phyloP scores from a whole-genome alignment of 2,113 vertebrate species.

The Cnemophilus loriae region DNA sequence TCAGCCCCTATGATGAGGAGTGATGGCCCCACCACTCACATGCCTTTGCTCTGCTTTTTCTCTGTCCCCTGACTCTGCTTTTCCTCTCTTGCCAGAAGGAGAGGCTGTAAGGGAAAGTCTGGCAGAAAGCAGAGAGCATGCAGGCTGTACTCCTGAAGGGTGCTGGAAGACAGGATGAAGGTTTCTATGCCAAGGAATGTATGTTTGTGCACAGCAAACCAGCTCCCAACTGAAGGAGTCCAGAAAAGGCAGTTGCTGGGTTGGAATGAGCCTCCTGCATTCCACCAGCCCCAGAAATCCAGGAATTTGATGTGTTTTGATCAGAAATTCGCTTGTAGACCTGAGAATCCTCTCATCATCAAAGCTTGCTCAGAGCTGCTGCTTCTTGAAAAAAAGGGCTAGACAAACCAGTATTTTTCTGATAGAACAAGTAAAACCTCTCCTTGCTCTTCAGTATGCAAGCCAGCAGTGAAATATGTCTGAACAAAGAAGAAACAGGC shows the following conservation, averaged over 20 bases:
- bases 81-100: background rate
- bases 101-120: background rate
- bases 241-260: background rate
- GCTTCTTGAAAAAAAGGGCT: background rate
- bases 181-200: background rate
- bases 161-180: background rate
- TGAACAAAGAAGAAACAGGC: background rate
- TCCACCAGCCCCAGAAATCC: background rate
- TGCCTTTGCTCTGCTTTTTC: background rate
- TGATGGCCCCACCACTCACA: background rate
- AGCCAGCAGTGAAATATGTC: background rate
- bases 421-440: background rate
- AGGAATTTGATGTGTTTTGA: rapidly evolving
- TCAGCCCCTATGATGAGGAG: background rate
- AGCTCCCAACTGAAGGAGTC: background rate
- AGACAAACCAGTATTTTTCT: background rate
- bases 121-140: background rate
- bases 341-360: background rate
- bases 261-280: background rate
- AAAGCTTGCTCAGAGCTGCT: background rate
- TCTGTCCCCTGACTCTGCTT: background rate
- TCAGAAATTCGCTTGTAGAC: background rate
- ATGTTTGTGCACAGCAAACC: background rate
- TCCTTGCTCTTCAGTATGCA: background rate
- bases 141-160: background rate